These are phyloP conservation scores for Pemphredon lugubris DNA, from an alignment of 2,888 invertebrate genomes.

Conservation along the genomic window DNA sequence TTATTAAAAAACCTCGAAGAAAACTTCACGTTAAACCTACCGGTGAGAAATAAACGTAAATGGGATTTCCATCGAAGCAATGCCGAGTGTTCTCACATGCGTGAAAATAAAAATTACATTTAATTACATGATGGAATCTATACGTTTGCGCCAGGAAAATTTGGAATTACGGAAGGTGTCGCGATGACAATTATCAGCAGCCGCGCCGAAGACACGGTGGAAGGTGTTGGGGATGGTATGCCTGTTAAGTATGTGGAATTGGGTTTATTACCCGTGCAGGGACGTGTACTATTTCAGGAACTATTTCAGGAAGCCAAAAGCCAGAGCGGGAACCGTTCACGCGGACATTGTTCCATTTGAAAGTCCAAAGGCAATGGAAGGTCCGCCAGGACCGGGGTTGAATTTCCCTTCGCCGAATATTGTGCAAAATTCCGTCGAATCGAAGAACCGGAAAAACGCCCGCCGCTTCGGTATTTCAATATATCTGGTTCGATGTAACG, in stretches of 20 bases:
- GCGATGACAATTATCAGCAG: slow-evolving; percentile 26
- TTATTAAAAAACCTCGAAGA: no score
- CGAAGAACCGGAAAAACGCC: slow-evolving; percentile 19
- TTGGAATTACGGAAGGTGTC: slow-evolving; percentile 37
- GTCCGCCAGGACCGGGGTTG: slow-evolving; percentile 41
- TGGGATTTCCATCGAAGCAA: no score
- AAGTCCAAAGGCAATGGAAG: slow-evolving; percentile 40
- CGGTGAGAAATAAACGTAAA: no score
- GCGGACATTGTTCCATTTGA: slow-evolving; percentile 48
- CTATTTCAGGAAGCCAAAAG: slow-evolving; percentile 64
- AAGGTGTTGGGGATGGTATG: slow-evolving; percentile 49
- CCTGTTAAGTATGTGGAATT: slow-evolving; percentile 66
- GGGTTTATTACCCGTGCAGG: slow-evolving; percentile 64
- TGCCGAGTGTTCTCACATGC: no score
- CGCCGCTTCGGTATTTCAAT: slow-evolving; percentile 46
- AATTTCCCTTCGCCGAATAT: slow-evolving; percentile 54
- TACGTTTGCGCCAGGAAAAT: slow-evolving; percentile 18
- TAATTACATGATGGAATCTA: no score
- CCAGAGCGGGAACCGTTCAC: slow-evolving; percentile 31
- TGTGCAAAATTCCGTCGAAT: slow-evolving; percentile 43
- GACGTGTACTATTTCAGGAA: slow-evolving; percentile 61
- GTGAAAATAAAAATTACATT: no score
- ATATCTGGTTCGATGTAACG: no score
- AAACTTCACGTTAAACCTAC: no score
- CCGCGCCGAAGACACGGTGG: slow-evolving; percentile 41